Conservation (phyloP, 2,797 vertebrate genomes). For the Amazona ochrocephala region DNA sequence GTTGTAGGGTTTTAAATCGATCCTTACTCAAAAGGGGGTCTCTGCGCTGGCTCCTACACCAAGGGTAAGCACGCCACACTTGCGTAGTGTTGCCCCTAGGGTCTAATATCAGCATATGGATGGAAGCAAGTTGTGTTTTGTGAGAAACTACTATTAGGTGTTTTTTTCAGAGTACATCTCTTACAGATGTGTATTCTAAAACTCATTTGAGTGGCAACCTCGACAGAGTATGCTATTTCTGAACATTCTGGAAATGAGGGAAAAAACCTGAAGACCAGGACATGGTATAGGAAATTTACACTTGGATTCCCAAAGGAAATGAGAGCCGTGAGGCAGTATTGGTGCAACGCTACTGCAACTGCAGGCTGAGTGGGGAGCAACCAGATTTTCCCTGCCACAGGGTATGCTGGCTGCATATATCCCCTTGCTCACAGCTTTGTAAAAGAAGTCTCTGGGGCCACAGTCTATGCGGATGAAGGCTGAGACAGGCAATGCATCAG, state of each 20-base stretch:
- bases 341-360: background rate
- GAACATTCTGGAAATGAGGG: background rate
- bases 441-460: background rate
- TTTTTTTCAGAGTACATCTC: background rate
- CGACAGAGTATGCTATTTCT: background rate
- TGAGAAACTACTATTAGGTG: background rate
- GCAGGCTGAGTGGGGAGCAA: background rate
- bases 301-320: background rate
- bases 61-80: accelerated
- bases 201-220: background rate
- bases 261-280: background rate
- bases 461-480: accelerated
- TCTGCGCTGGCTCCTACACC: background rate
- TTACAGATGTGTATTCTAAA: background rate
- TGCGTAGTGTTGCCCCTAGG: background rate
- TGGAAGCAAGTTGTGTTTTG: background rate
- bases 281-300: background rate
- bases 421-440: accelerated
- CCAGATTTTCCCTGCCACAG: background rate
- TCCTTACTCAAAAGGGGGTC: background rate
- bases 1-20: background rate
- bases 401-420: accelerated
- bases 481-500: background rate
- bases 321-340: accelerated
- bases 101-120: background rate